phyloP scores from a whole-genome alignment of 2,797 vertebrate species.

The Remorina albescens region DNA sequence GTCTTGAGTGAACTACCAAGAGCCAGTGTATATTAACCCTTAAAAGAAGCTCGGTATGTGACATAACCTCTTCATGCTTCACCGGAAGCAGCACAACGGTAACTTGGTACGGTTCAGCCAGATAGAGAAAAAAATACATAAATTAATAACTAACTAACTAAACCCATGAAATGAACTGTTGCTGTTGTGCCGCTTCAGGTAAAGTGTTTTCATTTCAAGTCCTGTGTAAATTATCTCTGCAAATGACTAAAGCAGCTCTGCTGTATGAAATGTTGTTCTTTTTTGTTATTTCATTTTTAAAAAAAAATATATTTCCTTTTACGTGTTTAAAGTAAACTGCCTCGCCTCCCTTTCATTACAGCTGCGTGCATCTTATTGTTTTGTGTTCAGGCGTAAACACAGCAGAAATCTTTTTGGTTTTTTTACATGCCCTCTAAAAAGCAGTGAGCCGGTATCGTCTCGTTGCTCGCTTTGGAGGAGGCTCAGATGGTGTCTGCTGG shows the following conservation, averaged over 20 bases:
- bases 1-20: slow-evolving; percentile 84
- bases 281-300: slow-evolving; percentile 88
- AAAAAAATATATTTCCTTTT: slow-evolving; percentile 98
- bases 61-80: slow-evolving; percentile 74
- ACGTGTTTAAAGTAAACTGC: slow-evolving; percentile 90
- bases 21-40: slow-evolving; percentile 88
- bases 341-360: slow-evolving; percentile 41
- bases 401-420: no score
- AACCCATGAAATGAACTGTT: no score
- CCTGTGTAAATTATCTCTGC: slow-evolving; percentile 95
- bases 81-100: slow-evolving; percentile 55
- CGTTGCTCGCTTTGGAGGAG: no score
- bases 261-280: slow-evolving; percentile 88
- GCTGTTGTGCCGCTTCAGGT: slow-evolving; percentile 61
- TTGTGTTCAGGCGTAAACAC: background rate
- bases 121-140: slow-evolving; percentile 1
- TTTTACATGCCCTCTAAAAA: no score
- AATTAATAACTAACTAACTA: no score
- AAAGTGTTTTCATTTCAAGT: slow-evolving; percentile 86
- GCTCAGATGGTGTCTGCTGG: no score
- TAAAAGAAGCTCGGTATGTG: slow-evolving; percentile 84
- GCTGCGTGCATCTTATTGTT: no score
- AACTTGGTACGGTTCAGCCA: slow-evolving; percentile 3
- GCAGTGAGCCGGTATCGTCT: no score
- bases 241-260: slow-evolving; percentile 90